phyloP scores from a whole-genome alignment of 2,888 invertebrate species.

The Bhutanitis thaidina region DNA sequence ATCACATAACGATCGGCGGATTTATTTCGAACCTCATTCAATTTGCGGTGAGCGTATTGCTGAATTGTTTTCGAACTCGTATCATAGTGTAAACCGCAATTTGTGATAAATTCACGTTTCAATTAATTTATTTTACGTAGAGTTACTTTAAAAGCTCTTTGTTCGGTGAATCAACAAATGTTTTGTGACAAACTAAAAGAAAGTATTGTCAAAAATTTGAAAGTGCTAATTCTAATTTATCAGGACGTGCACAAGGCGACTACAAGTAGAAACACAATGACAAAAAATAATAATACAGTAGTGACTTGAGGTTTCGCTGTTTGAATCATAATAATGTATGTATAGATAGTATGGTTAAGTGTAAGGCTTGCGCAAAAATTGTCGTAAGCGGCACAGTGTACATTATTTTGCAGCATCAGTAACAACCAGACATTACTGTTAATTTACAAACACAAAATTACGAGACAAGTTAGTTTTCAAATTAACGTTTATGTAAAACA shows the following conservation, averaged over 20 bases:
- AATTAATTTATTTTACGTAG: constrained; percentile 18
- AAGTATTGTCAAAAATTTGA: constrained; percentile 55
- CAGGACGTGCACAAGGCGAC: constrained; percentile 54
- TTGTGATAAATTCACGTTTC: constrained; percentile 26
- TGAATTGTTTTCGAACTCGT: constrained; percentile 63
- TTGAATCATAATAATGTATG: constrained; percentile 58
- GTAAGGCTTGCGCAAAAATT: no score
- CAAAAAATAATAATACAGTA: constrained; percentile 58
- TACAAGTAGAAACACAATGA: constrained; percentile 43
- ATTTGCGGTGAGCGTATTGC: constrained; percentile 74
- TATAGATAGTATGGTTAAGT: no score
- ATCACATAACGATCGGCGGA: constrained; percentile 70
- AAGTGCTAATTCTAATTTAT: constrained; percentile 54
- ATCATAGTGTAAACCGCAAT: constrained; percentile 36
- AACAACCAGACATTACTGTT: no score
- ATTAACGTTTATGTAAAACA: no score
- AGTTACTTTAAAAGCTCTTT: constrained; percentile 8
- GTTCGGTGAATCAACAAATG: constrained; percentile 13
- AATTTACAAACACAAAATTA: no score
- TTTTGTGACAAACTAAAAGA: constrained; percentile 30
- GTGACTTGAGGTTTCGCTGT: constrained; percentile 44
- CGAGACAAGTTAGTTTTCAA: no score
- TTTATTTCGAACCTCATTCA: constrained; percentile 75
- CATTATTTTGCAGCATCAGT: no score
- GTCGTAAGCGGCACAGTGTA: no score